phyloP scores from a whole-genome alignment of 2,888 invertebrate species.

The Zeuzera pyrina region DNA sequence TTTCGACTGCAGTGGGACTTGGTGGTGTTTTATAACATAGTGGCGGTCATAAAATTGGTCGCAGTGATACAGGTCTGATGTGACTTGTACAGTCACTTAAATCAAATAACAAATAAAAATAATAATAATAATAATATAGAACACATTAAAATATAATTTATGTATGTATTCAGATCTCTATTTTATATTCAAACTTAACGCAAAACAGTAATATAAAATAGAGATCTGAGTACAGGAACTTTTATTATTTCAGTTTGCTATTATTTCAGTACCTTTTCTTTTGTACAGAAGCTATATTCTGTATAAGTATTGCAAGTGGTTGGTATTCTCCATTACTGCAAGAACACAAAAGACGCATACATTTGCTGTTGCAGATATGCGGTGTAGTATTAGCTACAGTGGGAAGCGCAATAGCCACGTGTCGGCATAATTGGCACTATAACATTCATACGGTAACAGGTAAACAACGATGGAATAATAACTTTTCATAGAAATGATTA shows the following conservation, averaged over 20 bases:
- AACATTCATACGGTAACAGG: constrained; percentile 33
- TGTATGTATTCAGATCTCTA: background rate
- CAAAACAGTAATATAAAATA: too few species aligned
- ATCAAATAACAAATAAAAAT: too few species aligned
- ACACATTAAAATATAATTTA: too few species aligned
- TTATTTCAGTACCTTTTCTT: constrained; percentile 36
- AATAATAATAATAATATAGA: too few species aligned
- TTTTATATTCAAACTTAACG: background rate
- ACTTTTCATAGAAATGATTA: background rate
- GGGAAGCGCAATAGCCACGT: constrained; percentile 23
- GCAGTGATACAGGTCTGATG: too few species aligned
- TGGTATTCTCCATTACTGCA: constrained; percentile 36
- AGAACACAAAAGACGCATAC: constrained; percentile 26
- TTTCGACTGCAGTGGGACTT: too few species aligned
- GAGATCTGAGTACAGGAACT: too few species aligned
- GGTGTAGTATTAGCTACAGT: constrained; percentile 19
- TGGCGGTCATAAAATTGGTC: too few species aligned
- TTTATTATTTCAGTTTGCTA: constrained; percentile 9
- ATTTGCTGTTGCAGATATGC: constrained; percentile 31
- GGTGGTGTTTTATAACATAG: too few species aligned
- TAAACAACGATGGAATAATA: constrained; percentile 9
- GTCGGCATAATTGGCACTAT: too few species aligned
- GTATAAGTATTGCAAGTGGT: constrained; percentile 34
- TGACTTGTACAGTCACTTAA: too few species aligned
- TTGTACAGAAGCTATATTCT: constrained; percentile 34